Conservation (phyloP, 2,888 invertebrate genomes). For the Nomada lathburiana region DNA sequence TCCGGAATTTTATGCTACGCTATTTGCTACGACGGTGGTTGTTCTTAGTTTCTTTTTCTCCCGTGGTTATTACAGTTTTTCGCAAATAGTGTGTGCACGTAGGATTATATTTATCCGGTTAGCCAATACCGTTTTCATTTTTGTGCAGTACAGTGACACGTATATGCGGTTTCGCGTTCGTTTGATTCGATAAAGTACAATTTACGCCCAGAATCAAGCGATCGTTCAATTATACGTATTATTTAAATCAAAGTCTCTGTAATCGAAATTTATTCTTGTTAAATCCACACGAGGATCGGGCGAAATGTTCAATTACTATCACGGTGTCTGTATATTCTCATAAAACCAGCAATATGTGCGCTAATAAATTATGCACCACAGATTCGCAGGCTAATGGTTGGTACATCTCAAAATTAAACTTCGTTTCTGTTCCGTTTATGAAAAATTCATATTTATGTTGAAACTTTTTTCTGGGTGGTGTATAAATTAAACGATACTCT, state of each 20-base stretch:
- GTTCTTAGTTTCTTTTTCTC: too few relatives aligned
- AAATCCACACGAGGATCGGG: not conserved
- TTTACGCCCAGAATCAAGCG: not conserved
- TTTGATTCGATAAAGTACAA: not conserved
- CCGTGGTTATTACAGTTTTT: too few relatives aligned
- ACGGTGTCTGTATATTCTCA: not conserved
- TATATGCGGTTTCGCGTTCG: not conserved
- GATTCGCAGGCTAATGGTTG: constrained; percentile 27
- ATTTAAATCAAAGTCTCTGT: too few relatives aligned
- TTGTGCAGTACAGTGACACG: too few relatives aligned
- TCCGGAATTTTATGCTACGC: too few relatives aligned
- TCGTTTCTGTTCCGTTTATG: not conserved
- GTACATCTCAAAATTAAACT: constrained; percentile 31
- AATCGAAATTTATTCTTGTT: not conserved
- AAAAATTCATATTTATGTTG: constrained; percentile 27
- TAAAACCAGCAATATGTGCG: constrained; percentile 16
- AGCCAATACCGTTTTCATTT: too few relatives aligned
- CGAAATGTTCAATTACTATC: constrained; percentile 18
- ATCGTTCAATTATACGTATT: not conserved
- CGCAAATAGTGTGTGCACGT: too few relatives aligned
- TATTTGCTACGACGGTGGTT: too few relatives aligned
- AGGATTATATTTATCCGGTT: too few relatives aligned
- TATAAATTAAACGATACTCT: constrained; percentile 28
- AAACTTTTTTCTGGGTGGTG: not conserved
- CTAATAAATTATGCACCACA: constrained; percentile 24